Evolutionary conservation across 2,797 vertebrate species (phyloP).

Genomic region (Apogon talboti): DNA sequence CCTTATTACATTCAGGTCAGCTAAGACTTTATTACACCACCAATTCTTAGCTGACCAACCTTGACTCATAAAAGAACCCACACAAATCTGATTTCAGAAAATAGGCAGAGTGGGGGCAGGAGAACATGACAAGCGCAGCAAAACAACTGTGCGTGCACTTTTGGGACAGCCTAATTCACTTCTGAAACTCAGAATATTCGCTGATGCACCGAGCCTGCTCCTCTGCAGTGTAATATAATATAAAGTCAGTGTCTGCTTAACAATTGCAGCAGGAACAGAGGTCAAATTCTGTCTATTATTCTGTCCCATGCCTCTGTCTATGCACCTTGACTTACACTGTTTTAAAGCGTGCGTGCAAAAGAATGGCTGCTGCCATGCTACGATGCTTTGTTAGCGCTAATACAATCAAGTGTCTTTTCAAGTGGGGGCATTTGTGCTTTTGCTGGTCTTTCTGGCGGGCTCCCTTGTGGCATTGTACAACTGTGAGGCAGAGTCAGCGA

Average conservation of each 20-base stretch:
- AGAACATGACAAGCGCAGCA: constrained; percentile 71
- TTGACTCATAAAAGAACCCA: constrained; percentile 74
- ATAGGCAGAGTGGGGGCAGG: constrained; percentile 59
- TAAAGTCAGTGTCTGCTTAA: constrained; percentile 77
- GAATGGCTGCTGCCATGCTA: constrained; percentile 66
- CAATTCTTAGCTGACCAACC: constrained; percentile 69
- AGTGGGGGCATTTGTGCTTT: constrained; percentile 54
- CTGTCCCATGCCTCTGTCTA: constrained; percentile 67
- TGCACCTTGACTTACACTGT: constrained; percentile 72
- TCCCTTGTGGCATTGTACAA: constrained; percentile 64
- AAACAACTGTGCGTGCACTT: constrained; percentile 77
- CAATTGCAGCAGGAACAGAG: constrained; percentile 78
- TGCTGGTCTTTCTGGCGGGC: constrained; percentile 36
- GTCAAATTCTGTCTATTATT: constrained; percentile 80
- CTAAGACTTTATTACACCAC: constrained; percentile 65
- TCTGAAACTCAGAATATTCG: constrained; percentile 80
- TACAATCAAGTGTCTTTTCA: constrained; percentile 82
- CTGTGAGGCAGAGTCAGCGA: constrained; percentile 62
- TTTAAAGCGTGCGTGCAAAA: constrained; percentile 65
- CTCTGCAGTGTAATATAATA: constrained; percentile 75
- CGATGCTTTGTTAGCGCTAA: constrained; percentile 86
- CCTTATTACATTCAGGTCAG: constrained; percentile 50
- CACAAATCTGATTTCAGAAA: constrained; percentile 79
- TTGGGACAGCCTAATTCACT: constrained; percentile 79
- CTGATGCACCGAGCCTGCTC: constrained; percentile 77